These are phyloP conservation scores for Psylliodes chrysocephalus DNA, from an alignment of 2,888 invertebrate species.

Conservation along the genomic window DNA sequence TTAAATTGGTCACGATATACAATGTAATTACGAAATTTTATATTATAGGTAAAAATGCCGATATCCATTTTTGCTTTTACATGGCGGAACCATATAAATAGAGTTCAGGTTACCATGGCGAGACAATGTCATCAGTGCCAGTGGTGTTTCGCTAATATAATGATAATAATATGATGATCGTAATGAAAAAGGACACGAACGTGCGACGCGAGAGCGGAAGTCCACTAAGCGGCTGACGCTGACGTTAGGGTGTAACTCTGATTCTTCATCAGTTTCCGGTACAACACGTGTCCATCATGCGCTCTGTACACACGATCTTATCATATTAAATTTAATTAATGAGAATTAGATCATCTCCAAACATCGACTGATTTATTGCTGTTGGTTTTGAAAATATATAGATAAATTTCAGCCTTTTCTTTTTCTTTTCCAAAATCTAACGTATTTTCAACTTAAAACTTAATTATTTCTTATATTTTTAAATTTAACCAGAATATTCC, in stretches of 20 bases:
- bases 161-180: slow-evolving; percentile 48
- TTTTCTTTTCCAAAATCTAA: too few species aligned
- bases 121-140: slow-evolving; percentile 43
- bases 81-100: background rate
- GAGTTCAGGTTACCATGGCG: slow-evolving; percentile 39
- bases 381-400: too few species aligned
- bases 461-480: too few species aligned
- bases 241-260: slow-evolving; percentile 53
- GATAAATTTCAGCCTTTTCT: too few species aligned
- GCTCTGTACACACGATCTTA: slow-evolving; percentile 49
- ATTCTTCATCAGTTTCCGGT: slow-evolving; percentile 56
- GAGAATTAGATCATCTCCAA: slow-evolving; percentile 6
- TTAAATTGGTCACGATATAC: too few species aligned
- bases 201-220: slow-evolving; percentile 51
- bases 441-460: too few species aligned
- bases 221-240: slow-evolving; percentile 58
- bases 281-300: slow-evolving; percentile 56
- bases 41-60: too few species aligned
- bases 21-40: too few species aligned
- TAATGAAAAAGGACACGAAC: slow-evolving; percentile 54
- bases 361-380: background rate
- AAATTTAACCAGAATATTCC: too few species aligned
- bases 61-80: too few species aligned
- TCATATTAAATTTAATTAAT: slow-evolving; percentile 34
- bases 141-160: slow-evolving; percentile 42